These are phyloP conservation scores for Drosophila tani DNA, from an alignment of 1,140 invertebrate genomes.

Conservation along the genomic window DNA sequence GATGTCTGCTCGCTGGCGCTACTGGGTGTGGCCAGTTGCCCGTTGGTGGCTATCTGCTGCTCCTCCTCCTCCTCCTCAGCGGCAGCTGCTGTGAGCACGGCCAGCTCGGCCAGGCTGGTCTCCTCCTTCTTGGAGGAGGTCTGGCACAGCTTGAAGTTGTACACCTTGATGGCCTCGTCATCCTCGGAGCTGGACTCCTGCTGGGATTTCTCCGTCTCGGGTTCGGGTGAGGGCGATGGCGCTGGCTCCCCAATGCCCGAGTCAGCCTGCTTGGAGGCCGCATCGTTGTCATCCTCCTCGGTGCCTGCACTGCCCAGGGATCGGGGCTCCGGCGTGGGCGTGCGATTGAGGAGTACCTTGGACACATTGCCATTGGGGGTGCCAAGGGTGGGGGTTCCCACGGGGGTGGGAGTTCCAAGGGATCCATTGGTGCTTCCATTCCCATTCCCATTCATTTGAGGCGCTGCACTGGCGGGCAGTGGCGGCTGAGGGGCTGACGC, in stretches of 20 bases:
- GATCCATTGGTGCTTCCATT: conserved; percentile 26
- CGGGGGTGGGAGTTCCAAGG: not conserved
- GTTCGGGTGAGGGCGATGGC: conserved; percentile 64
- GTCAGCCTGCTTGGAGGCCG: conserved; percentile 76
- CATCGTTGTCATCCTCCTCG: conserved; percentile 66
- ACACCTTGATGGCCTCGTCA: conserved; percentile 82
- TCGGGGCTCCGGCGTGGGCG: conserved; percentile 78
- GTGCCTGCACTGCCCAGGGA: conserved; percentile 65
- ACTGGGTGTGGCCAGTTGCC: conserved; percentile 38
- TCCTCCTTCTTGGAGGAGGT: conserved; percentile 59
- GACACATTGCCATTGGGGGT: conserved; percentile 64
- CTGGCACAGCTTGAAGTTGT: conserved; percentile 82
- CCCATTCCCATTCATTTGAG: conserved; percentile 11
- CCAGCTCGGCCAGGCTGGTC: conserved; percentile 61
- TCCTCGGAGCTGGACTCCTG: conserved; percentile 83
- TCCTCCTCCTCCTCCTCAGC: conserved; percentile 4
- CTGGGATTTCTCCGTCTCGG: conserved; percentile 51
- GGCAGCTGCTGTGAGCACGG: conserved; percentile 30
- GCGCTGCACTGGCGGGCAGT: conserved; percentile 31
- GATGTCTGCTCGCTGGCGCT: conserved; percentile 63
- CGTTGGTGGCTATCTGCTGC: conserved; percentile 4
- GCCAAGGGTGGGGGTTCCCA: not conserved
- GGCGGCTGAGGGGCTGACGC: conserved; percentile 7
- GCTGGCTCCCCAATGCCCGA: conserved; percentile 78
- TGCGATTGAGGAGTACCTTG: conserved; percentile 75